A percentile compares a stretch with the other conserved stretches of the same genome.
Evolutionary conservation across 2,113 vertebrate genomes (phyloP).

Genomic region (Ibidorhyncha struthersii): DNA sequence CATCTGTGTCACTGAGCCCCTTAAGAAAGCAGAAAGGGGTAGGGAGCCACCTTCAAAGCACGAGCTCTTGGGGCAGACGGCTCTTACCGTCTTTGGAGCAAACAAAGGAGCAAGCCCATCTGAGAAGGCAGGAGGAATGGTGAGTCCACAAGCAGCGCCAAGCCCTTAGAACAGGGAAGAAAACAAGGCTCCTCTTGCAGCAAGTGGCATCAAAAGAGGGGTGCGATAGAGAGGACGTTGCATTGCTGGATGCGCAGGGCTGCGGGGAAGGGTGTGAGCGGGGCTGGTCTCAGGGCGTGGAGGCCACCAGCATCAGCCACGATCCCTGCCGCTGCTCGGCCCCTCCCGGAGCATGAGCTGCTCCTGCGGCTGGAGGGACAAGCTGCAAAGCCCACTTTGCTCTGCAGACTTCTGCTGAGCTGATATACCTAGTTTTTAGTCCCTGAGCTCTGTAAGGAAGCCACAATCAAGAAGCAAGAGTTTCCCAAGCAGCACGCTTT

Average conservation of each 20-base stretch:
- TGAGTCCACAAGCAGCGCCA: background rate
- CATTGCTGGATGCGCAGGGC: fast-evolving
- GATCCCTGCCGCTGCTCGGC: fast-evolving
- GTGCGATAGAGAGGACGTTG: too few relatives aligned
- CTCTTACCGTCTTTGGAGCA: background rate
- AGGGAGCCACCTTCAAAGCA: background rate
- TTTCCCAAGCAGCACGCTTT: background rate
- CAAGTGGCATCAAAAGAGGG: background rate
- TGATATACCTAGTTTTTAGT: background rate
- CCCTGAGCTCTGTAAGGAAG: background rate
- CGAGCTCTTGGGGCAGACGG: background rate
- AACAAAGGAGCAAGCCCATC: background rate
- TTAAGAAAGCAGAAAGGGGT: background rate
- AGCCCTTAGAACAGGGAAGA: background rate
- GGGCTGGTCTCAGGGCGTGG: fast-evolving
- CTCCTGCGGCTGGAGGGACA: fast-evolving
- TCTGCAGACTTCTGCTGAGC: background rate
- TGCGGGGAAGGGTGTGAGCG: fast-evolving
- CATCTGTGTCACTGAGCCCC: fast-evolving
- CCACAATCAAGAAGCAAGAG: background rate
- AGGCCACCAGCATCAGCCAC: background rate
- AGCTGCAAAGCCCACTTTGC: background rate
- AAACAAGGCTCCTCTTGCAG: background rate
- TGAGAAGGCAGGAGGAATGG: background rate
- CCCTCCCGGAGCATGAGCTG: background rate